A percentile compares a stretch with the other conserved stretches of the same genome.
phyloP scores from a whole-genome alignment of 1,140 invertebrate genomes.

The Pseudobourletiella spinata region DNA sequence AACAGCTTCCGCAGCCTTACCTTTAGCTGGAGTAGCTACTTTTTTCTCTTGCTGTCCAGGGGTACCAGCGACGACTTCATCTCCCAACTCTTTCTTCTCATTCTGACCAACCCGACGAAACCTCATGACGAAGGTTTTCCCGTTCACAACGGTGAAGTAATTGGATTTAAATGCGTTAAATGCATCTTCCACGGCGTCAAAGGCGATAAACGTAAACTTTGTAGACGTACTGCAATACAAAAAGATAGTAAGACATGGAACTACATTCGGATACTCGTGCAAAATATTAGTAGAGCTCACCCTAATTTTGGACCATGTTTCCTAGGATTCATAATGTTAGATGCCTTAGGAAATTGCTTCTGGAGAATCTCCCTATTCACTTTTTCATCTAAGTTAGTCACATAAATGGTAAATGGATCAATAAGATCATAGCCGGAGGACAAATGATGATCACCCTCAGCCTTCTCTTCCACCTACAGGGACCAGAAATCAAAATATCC shows the following conservation, averaged over 20 bases:
- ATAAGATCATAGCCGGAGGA: constrained; percentile 9
- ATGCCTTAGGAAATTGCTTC: constrained; percentile 5
- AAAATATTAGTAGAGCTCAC: constrained; percentile 9
- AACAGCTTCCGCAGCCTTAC: neutral
- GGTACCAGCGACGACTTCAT: neutral
- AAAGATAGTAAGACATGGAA: neutral
- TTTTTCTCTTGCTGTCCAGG: neutral
- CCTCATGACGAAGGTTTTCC: constrained; percentile 22
- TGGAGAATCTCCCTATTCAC: constrained; percentile 3
- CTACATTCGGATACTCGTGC: neutral
- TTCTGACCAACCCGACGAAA: constrained; percentile 10
- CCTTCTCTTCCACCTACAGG: constrained; percentile 15
- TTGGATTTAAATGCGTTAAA: constrained; percentile 18
- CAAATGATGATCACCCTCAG: neutral
- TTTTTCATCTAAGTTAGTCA: constrained; percentile 17
- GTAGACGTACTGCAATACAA: neutral
- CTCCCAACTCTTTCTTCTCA: constrained; percentile 1
- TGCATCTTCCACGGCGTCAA: constrained; percentile 16
- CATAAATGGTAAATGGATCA: constrained; percentile 24
- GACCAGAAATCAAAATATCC: neutral
- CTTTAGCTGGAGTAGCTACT: neutral
- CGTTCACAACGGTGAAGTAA: constrained; percentile 1
- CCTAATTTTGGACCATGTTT: constrained; percentile 26
- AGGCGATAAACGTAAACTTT: constrained; percentile 24
- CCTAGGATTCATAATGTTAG: neutral